Evolutionary conservation across 2,797 vertebrate species (phyloP), one percentile per base, ranked within the genome.

Genomic region (Synanceia verrucosa): DNA sequence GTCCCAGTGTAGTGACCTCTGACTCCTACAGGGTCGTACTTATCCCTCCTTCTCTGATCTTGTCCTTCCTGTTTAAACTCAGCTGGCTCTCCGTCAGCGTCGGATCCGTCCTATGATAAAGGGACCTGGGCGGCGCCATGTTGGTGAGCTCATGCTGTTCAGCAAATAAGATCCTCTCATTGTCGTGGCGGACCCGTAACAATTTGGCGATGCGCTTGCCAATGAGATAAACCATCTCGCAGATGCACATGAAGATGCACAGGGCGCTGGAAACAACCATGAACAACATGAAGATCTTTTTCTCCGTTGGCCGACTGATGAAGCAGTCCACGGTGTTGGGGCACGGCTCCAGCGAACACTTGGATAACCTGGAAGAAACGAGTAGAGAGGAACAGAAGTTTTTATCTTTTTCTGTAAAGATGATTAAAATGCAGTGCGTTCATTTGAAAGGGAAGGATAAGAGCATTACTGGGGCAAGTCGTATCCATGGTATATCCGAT

Each of bases 241-340:
- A 23, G n/a, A 98, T 47, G 56, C 94, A 97, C 89, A 98, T 96
- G 65, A 96, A 56, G 44, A 98, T 83, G 58, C 97, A 99, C 48
- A 97, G 0, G 0, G 87, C 88, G 0, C 96, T 87, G 0, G 95
- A 95, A 24, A 92, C 77, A 36, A 97, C 96, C 97, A 98, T 98
- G 83, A 98, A 97, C 60, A 96, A 9, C 69, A 95, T 96, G 91
- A 98, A 98, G 88, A 98, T 92, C 83, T 90, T 97, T 84, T 98
- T 98, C 88, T 98, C 97, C 0, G 95, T 97, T 1, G 97, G 96
- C 1, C 95, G 94, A 26, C 97, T 94, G 75, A 98, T 96, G 92
- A 94, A 98, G 81, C 97, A 98, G 78, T 98, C 95, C 11, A 98
- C 96, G 0, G 91, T 91, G 53, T 96, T 96, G 72, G 97, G 97